Evolutionary conservation across 2,888 invertebrate genomes (phyloP).

Genomic region (Carpatolechia fugitivella): DNA sequence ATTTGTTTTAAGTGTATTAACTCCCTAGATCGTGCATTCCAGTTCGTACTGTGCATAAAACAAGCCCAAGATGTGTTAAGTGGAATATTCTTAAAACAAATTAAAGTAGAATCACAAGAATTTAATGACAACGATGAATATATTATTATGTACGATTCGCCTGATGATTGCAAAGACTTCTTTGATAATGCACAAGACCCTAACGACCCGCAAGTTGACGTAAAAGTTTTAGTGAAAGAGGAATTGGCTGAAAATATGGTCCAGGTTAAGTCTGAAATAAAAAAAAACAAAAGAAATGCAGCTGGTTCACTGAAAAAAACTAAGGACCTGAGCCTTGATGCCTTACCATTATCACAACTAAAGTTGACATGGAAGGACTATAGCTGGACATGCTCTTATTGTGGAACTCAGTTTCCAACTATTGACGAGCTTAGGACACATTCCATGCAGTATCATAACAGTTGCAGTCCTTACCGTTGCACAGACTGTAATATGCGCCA

Average conservation of each 20-base stretch:
- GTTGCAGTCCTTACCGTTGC: slow-evolving; percentile 81
- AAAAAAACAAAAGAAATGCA: slow-evolving; percentile 15
- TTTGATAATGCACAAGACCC: slow-evolving; percentile 14
- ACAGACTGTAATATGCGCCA: slow-evolving; percentile 76
- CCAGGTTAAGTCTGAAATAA: background rate
- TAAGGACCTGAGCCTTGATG: slow-evolving; percentile 25
- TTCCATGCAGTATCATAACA: slow-evolving; percentile 78
- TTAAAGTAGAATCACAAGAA: slow-evolving; percentile 36
- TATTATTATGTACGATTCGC: background rate
- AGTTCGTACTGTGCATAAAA: slow-evolving; percentile 48
- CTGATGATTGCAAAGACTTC: slow-evolving; percentile 15
- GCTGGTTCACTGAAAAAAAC: slow-evolving; percentile 13
- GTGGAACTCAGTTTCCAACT: slow-evolving; percentile 48
- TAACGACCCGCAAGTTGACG: background rate
- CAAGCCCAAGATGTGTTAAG: slow-evolving; percentile 43
- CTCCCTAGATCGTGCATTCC: slow-evolving; percentile 44
- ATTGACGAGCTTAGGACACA: slow-evolving; percentile 73
- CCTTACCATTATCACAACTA: slow-evolving; percentile 41
- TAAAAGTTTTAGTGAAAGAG: too few species aligned
- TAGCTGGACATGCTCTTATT: slow-evolving; percentile 54
- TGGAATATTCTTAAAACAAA: slow-evolving; percentile 32
- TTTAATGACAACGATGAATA: slow-evolving; percentile 27
- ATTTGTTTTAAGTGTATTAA: slow-evolving; percentile 50
- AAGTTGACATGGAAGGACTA: slow-evolving; percentile 57
- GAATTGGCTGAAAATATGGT: background rate